Percentiles rank a stretch among this genome's conserved stretches.
Conservation (phyloP, 1,140 invertebrate species). For the Subanguina moxae region DNA sequence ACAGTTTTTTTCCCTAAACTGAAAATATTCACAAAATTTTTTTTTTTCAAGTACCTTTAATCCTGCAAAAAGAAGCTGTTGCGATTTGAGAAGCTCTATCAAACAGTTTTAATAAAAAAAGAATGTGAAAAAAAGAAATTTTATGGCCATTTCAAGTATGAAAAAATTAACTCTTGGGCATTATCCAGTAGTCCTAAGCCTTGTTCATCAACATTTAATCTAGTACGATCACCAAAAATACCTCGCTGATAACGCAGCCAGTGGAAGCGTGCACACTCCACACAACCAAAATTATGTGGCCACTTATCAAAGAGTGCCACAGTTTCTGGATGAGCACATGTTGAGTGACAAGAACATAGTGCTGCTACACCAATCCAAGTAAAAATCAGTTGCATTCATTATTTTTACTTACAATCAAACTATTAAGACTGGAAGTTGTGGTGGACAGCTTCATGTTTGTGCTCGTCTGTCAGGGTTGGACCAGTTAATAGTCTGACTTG, state of each 20-base stretch:
- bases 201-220: background rate
- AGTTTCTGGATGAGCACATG: slow-evolving; percentile 30
- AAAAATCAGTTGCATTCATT: background rate
- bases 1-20: too few species aligned
- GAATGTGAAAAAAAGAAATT: too few species aligned
- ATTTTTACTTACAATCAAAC: slow-evolving; percentile 8
- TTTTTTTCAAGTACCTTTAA: background rate
- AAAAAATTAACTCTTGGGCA: background rate
- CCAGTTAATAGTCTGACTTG: background rate
- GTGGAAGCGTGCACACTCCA: background rate
- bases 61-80: too few species aligned
- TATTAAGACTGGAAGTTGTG: background rate
- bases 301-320: slow-evolving; percentile 30
- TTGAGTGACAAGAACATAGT: slow-evolving; percentile 44
- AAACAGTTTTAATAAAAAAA: too few species aligned
- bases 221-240: slow-evolving; percentile 27
- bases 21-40: too few species aligned
- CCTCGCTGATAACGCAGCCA: background rate
- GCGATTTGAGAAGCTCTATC: too few species aligned
- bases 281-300: slow-evolving; percentile 10
- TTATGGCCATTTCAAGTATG: too few species aligned
- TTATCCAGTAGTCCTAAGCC: background rate
- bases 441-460: slow-evolving; percentile 41
- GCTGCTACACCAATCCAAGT: slow-evolving; percentile 14
- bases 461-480: slow-evolving; percentile 27